Percentiles rank a stretch among this genome's conserved stretches.
Evolutionary conservation across 2,113 vertebrate species (phyloP).

Genomic region (Phaethon lepturus): DNA sequence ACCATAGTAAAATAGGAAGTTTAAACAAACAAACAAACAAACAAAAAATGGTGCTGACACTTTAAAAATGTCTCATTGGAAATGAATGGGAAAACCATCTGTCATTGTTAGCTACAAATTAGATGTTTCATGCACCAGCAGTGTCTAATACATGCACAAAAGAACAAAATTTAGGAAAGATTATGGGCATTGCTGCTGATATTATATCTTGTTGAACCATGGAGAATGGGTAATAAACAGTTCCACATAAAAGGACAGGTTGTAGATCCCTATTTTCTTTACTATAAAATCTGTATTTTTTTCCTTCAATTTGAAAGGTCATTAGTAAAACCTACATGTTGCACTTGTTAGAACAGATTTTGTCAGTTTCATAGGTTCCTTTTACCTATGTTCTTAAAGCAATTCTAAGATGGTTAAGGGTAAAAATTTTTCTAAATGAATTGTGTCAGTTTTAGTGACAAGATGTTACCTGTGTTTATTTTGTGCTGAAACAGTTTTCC

Average conservation of each 20-base stretch:
- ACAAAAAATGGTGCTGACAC: conserved; percentile 3
- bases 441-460: not conserved
- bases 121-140: conserved; percentile 34
- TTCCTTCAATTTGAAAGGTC: not conserved
- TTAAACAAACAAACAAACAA: conserved; percentile 47
- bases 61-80: conserved; percentile 52
- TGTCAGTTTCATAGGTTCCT: not conserved
- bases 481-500: not conserved
- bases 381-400: not conserved
- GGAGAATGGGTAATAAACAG: conserved; percentile 27
- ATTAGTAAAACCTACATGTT: not conserved
- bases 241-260: not conserved
- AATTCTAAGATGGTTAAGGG: not conserved
- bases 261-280: not conserved
- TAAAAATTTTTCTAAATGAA: not conserved
- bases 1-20: conserved; percentile 15
- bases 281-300: not conserved
- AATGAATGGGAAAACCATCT: conserved; percentile 51
- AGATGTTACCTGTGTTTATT: not conserved
- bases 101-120: conserved; percentile 52
- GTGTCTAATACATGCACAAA: conserved; percentile 19
- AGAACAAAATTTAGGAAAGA: conserved; percentile 20
- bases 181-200: conserved; percentile 31
- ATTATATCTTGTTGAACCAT: conserved; percentile 14
- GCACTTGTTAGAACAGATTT: not conserved